phyloP scores from a whole-genome alignment of 1,140 invertebrate species.

The Parapsyche elsis region DNA sequence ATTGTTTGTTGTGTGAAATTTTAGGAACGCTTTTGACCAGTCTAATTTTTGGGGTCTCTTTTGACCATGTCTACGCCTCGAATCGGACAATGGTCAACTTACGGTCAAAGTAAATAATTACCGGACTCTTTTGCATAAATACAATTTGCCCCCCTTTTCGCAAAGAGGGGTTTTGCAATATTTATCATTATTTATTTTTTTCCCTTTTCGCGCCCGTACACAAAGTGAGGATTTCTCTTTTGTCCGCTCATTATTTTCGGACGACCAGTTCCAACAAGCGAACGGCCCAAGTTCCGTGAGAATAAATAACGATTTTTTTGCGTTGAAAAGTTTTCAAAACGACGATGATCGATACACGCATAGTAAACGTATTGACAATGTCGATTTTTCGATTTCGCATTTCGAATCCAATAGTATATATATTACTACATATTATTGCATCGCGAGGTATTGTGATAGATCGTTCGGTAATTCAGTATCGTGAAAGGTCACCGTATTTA shows the following conservation, averaged over 20 bases:
- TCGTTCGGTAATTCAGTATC: background rate
- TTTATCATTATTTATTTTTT: constrained; percentile 36
- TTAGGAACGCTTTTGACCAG: background rate
- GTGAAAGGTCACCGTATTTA: constrained; percentile 20
- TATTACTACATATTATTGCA: background rate
- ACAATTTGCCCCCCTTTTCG: background rate
- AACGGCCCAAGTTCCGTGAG: constrained; percentile 43
- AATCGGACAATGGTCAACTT: constrained; percentile 51
- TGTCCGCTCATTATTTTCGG: background rate
- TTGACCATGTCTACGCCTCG: background rate
- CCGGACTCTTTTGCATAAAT: constrained; percentile 40
- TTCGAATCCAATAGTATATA: background rate
- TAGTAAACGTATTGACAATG: background rate
- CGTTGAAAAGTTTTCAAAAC: background rate
- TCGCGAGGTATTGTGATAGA: background rate
- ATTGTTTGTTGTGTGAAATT: too few species aligned
- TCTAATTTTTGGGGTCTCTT: background rate
- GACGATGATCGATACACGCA: background rate
- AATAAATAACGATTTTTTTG: constrained; percentile 34
- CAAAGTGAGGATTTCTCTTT: constrained; percentile 12
- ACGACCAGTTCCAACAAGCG: constrained; percentile 23
- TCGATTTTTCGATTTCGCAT: background rate
- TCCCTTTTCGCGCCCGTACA: constrained; percentile 15
- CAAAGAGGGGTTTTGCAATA: constrained; percentile 37
- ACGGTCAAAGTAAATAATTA: constrained; percentile 54